These are phyloP conservation scores for Globia sparganii DNA, from an alignment of 2,888 invertebrate genomes.

Conservation along the genomic window DNA sequence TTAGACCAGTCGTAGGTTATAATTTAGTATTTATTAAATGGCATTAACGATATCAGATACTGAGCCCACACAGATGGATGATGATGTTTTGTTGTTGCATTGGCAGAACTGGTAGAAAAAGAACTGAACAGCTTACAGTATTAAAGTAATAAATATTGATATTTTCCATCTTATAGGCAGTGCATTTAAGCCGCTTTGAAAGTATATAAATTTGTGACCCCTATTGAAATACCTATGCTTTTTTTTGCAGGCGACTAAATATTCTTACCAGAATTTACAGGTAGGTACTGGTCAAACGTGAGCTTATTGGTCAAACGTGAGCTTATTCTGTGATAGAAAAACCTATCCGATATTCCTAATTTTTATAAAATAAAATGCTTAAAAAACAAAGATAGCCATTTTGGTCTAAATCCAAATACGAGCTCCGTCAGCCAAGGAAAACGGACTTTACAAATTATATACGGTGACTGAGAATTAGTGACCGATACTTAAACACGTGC, in stretches of 20 bases:
- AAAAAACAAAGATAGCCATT: neutral
- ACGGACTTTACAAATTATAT: neutral
- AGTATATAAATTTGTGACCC: constrained; percentile 14
- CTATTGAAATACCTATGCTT: neutral
- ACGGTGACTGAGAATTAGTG: no score
- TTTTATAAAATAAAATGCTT: neutral
- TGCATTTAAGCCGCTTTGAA: neutral
- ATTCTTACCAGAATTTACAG: no score
- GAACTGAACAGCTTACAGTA: constrained; percentile 8
- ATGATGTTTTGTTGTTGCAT: constrained; percentile 16
- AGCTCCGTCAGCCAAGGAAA: neutral
- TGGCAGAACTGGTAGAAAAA: constrained; percentile 3
- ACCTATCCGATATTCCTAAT: no score
- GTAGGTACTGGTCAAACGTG: neutral
- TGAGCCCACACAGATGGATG: constrained; percentile 45
- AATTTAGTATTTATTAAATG: constrained; percentile 47
- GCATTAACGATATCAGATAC: constrained; percentile 30
- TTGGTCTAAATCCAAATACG: neutral
- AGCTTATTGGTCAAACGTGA: neutral
- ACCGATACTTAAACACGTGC: no score
- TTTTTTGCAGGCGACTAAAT: neutral
- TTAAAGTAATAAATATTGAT: constrained; percentile 32
- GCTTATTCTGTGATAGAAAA: neutral
- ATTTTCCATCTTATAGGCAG: neutral
- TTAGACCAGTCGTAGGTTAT: constrained; percentile 21